Evolutionary conservation across 1,140 invertebrate species (phyloP).

Genomic region (Magallana angulata): DNA sequence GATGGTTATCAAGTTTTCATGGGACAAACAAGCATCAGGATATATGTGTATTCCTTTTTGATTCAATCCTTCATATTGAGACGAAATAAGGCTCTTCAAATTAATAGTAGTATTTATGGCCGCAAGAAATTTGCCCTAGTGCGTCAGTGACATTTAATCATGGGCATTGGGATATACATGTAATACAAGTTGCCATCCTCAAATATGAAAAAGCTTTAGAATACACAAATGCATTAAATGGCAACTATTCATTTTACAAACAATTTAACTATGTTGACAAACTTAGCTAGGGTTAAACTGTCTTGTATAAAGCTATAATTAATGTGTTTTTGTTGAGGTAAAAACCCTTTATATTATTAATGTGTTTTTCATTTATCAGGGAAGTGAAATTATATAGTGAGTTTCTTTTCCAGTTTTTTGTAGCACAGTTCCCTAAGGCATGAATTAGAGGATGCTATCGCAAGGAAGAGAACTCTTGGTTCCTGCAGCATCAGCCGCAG

Average conservation of each 20-base stretch:
- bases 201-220: not conserved
- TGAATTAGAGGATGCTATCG: not conserved
- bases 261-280: constrained; percentile 27
- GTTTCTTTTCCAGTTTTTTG: not conserved
- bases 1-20: constrained; percentile 10
- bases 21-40: not conserved
- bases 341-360: not conserved
- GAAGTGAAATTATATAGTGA: not conserved
- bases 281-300: constrained; percentile 17
- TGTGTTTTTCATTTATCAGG: not conserved
- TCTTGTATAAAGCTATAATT: not conserved
- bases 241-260: constrained; percentile 34
- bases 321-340: not conserved
- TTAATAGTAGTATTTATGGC: constrained; percentile 28
- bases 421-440: not conserved
- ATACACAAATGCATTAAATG: constrained; percentile 23
- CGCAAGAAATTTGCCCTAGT: not conserved
- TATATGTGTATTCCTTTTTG: not conserved
- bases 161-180: constrained; percentile 23
- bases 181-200: constrained; percentile 17
- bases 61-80: not conserved
- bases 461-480: not conserved
- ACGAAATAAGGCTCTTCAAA: not conserved
- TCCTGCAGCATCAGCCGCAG: not conserved
- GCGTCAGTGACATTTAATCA: constrained; percentile 35